Evolutionary conservation across 2,113 vertebrate species (phyloP), one percentile per base, ranked within the genome.

Genomic region (Phrynocephalus versicolor): DNA sequence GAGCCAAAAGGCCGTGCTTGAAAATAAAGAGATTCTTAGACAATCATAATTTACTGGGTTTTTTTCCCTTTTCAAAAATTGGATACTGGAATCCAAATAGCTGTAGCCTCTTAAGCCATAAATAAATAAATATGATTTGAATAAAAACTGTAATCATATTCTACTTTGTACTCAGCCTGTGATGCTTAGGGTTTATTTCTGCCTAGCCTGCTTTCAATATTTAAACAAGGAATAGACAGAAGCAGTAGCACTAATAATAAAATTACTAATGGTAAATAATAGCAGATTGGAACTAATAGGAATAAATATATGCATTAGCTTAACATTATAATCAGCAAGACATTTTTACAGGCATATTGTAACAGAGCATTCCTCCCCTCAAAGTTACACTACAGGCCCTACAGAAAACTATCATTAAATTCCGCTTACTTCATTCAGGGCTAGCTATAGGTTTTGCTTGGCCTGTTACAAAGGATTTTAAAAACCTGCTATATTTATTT

Each of bases 271-370:
- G 64, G 73, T 86, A 80, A 86, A 81, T 64, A 37, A 86, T 79
- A 73, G 78, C 77, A 74, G 78, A 73, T 73, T 64, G n/a, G 58
- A 81, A 81, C n/a, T 65, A 80, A 86, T 86, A 86, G 62, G n/a
- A 71, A 80, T 86, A 86, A 86, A 80, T 70, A 81, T 81, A 86
- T 74, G 58, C 78, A 81, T 86, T 86, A 86, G 45, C 69, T 65
- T 74, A 86, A 73, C 57, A 37, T 80, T 81, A 73, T 74, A 86
- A 86, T 65, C 84, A 80, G 77, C 39, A 21, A 80, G 78, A 64
- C 41, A 51, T 86, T 86, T 86, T 65, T 65, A 80, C 70, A 74
- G n/a, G 78, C 71, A 65, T 41, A 72, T 85, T 74, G 57, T 73
- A 72, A 81, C 80, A 86, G 39, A 30, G 23, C 73, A 39, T 65